A percentile compares a stretch with the other conserved stretches of the same genome.
These are phyloP conservation scores for Agrilus planipennis DNA, from an alignment of 1,140 invertebrate genomes.

Conservation along the genomic window DNA sequence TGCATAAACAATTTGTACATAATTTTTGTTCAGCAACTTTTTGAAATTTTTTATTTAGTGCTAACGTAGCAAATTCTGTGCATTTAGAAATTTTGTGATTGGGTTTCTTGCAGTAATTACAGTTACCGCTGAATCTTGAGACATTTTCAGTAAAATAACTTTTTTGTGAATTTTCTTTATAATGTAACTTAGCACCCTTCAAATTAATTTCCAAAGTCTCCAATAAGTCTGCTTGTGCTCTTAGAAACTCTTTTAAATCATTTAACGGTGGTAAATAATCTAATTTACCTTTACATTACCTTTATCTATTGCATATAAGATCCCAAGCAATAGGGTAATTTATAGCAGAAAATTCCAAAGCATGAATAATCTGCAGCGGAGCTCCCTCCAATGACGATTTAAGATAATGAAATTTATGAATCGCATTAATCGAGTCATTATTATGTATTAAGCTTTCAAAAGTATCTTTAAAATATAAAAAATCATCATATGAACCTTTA, in stretches of 20 bases:
- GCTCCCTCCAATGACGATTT: conserved; percentile 15
- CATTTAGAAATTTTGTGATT: too few species aligned
- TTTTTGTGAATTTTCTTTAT: conserved; percentile 12
- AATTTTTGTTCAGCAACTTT: conserved; percentile 12
- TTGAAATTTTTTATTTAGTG: conserved; percentile 10
- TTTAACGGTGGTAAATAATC: too few species aligned
- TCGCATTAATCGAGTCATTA: conserved; percentile 10
- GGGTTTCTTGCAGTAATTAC: too few species aligned
- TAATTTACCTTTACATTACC: too few species aligned
- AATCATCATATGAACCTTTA: conserved; percentile 11
- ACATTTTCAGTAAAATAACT: too few species aligned
- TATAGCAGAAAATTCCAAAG: conserved; percentile 11
- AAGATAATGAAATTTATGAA: conserved; percentile 26
- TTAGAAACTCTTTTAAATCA: conserved; percentile 10
- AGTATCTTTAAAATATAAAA: conserved; percentile 17
- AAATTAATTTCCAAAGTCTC: conserved; percentile 6
- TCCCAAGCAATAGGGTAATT: conserved; percentile 9
- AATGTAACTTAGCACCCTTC: conserved; percentile 5
- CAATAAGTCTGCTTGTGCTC: conserved; percentile 10
- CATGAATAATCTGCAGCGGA: conserved; percentile 15
- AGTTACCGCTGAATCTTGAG: too few species aligned
- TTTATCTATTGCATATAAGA: conserved; percentile 6
- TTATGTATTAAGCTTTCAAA: conserved; percentile 18
- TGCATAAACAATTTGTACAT: conserved; percentile 12
- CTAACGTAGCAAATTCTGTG: too few species aligned